Evolutionary conservation across 1,140 invertebrate species (phyloP).

Genomic region (Drosophila obscura): DNA sequence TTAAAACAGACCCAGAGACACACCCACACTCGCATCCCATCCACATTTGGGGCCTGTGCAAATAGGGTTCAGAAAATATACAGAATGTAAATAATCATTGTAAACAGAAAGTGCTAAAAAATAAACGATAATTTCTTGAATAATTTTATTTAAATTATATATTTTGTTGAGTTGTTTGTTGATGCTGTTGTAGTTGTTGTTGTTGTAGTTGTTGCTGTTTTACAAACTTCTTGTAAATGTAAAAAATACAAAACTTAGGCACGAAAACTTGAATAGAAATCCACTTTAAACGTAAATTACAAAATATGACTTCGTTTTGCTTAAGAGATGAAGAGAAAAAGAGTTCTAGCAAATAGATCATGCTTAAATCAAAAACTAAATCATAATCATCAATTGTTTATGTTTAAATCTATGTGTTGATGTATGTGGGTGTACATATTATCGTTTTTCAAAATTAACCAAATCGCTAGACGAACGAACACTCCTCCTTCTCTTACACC

Average conservation of each 20-base stretch:
- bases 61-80: constrained; percentile 21
- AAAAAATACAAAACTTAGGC: constrained; percentile 76
- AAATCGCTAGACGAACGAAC: constrained; percentile 21
- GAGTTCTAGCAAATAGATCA: constrained; percentile 52
- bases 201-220: constrained; percentile 58
- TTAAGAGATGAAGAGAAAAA: constrained; percentile 70
- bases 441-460: background rate
- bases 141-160: constrained; percentile 81
- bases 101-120: constrained; percentile 18
- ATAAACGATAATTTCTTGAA: constrained; percentile 54
- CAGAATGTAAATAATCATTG: constrained; percentile 15
- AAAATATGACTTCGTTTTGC: constrained; percentile 82
- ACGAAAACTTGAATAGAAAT: constrained; percentile 64
- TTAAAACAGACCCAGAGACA: constrained; percentile 52
- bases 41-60: constrained; percentile 8
- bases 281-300: constrained; percentile 73
- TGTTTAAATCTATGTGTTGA: constrained; percentile 11
- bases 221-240: constrained; percentile 65
- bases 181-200: constrained; percentile 29
- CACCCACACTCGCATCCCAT: constrained; percentile 20
- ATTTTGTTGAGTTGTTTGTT: constrained; percentile 76
- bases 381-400: constrained; percentile 27
- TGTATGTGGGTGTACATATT: constrained; percentile 6
- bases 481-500: background rate
- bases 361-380: constrained; percentile 44